Evolutionary conservation across 2,113 vertebrate species (phyloP), one percentile per base, ranked within the genome.

Genomic region (Scomber japonicus): DNA sequence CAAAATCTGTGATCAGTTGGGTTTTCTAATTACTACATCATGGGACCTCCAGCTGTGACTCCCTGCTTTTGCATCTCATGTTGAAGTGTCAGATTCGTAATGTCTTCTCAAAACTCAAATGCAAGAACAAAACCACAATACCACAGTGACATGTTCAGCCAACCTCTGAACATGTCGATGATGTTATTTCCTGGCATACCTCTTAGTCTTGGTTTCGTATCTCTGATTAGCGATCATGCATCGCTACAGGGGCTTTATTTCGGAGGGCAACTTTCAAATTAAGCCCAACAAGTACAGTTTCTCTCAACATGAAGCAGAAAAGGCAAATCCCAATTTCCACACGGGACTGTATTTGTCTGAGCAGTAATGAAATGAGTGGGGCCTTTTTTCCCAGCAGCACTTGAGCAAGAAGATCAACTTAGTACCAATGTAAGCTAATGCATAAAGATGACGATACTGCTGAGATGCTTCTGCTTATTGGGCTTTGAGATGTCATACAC

Each of bases 301-400:
- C 17, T 76, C 48, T 79, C n/a, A 80, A 81, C 80, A 57, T 40
- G 50, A 77, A 72, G 56, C 53, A 63, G 61, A 71, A 15, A 45
- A 87, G 68, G 64, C 71, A 44, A 81, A 74, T 65, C 49, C 53
- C 4, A 2, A 44, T 76, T 72, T 76, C 63, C 84, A 71, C 48
- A 51, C 17, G 73, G 70, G 83, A 35, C 16, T 15, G 13, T 54
- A 12, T 80, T 67, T 73, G 78, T 81, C 66, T 71, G 70, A 66
- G 77, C 70, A 0, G 30, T 80, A 83, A 83, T 82, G 67, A 85
- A 88, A 80, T 57, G 76, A 84, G 72, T 53, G 35, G 62, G 49
- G 68, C 62, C 31, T 55, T 70, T 89, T 89, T 87, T 86, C 89
- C 89, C 88, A 82, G 73, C 75, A 86, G 90, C 63, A 74, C 79